Base-by-base conservation (phyloP, 1,140 invertebrate genomes). In the Vollenhovia emeryi region DNA sequence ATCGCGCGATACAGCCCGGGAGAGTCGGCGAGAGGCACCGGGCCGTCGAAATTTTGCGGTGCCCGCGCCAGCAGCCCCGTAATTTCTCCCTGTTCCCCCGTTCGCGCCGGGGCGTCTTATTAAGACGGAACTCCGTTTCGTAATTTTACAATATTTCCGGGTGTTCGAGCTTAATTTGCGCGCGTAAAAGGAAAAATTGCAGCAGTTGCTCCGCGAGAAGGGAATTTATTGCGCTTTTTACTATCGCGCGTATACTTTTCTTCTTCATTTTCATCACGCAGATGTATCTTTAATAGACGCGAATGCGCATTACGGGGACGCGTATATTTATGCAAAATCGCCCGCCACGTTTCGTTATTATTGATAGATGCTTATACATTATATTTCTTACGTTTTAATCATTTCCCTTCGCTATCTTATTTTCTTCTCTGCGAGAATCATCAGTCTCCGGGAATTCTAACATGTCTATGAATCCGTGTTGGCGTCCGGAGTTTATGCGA, bases 401-500 rank as follows among this genome's bases (percentile, higher is more conserved):
- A 36, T 43, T 60, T 50, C 6, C 43, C 57, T 45, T 24, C 6
- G 15, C 18, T n/a, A n/a, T 24, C 3, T 5, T 33, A 43, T 76
- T 48, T n/a, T 64, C 48, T 75, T 36, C 21, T 15, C n/a, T 18
- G 30, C 27, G 30, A 43, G 48, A 76, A 76, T 64, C 27, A 64
- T 64, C 62, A 75, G 30, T 76, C 24, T 76, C 27, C 27, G n/a
- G 21, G 57, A 48, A 64, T 76, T 76, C 27, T 62, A 62, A 45
- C 59, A 30, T 64, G 36, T 64, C 57, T 76, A 52, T 76, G 40
- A 76, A 30, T 76, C 18, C 27, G 40, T 45, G 15, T 21, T 59
- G 15, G 33, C 27, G 48, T 75, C 50, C 27, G 27, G 64, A 76
- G 59, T 76, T 76, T 76, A 48, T 76, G 40, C 30, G 50, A 75